Evolutionary conservation across 2,888 invertebrate genomes (phyloP).

Genomic region (Pyrrhia umbra): DNA sequence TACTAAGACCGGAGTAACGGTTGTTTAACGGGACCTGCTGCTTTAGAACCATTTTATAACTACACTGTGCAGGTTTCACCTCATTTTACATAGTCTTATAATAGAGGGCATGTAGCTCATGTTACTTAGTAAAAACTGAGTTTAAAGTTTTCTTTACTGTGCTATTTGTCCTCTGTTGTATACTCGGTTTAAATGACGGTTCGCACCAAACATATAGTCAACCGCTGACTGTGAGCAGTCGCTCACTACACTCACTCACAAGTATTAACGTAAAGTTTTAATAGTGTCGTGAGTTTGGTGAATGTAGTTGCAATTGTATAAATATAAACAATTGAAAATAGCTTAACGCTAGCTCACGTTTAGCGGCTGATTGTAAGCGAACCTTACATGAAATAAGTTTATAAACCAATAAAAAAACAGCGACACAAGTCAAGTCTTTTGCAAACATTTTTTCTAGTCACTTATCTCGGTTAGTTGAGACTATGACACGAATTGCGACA

Average conservation of each 20-base stretch:
- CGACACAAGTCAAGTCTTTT: neutral
- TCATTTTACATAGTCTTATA: neutral
- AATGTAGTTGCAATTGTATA: no score
- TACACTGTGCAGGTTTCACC: neutral
- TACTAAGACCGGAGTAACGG: conserved; percentile 17
- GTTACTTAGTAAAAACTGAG: neutral
- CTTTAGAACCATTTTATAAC: conserved; percentile 9
- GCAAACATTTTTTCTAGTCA: conserved; percentile 35
- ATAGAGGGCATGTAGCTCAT: neutral
- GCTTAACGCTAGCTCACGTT: no score
- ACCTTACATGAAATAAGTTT: neutral
- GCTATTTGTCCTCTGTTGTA: neutral
- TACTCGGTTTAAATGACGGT: no score
- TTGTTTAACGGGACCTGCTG: conserved; percentile 46
- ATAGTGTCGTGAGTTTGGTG: no score
- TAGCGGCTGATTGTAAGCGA: neutral
- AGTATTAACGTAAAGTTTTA: no score
- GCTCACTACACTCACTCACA: no score
- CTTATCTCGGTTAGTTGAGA: conserved; percentile 9
- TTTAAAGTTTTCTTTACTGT: neutral
- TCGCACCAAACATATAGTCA: no score
- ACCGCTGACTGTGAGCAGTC: no score
- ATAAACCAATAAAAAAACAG: neutral
- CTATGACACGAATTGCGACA: conserved; percentile 31
- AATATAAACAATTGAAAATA: no score